phyloP scores from a whole-genome alignment of 2,888 invertebrate species.

The Tuta absoluta region DNA sequence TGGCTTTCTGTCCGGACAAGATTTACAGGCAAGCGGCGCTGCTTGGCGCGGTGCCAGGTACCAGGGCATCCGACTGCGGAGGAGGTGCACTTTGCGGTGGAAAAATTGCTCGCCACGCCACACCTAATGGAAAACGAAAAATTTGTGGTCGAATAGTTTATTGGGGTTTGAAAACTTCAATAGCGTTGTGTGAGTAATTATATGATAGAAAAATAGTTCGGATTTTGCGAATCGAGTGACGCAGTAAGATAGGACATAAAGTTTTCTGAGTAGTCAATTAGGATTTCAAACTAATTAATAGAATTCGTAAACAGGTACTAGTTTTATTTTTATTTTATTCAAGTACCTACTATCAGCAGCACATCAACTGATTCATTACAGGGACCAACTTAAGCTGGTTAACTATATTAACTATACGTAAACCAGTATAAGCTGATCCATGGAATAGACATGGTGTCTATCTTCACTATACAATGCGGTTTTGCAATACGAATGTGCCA shows the following conservation, averaged over 20 bases:
- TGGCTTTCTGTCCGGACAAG: conserved; percentile 37
- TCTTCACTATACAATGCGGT: not conserved
- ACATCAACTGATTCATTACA: no score
- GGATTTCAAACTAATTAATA: not conserved
- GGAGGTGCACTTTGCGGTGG: conserved; percentile 58
- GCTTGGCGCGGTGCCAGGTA: conserved; percentile 71
- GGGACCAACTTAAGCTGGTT: no score
- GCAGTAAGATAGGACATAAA: no score
- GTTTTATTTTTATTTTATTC: no score
- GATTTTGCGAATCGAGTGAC: no score
- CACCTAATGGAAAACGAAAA: conserved; percentile 41
- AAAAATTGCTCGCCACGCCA: conserved; percentile 61
- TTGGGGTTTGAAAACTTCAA: not conserved
- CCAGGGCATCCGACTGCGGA: conserved; percentile 53
- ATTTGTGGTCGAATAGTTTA: conserved; percentile 36
- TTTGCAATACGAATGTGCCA: not conserved
- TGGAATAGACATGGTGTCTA: no score
- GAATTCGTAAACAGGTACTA: not conserved
- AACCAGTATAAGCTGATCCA: no score
- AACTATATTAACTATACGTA: no score
- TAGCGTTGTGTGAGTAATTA: not conserved
- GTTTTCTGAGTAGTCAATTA: not conserved
- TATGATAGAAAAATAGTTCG: not conserved
- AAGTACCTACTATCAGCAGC: no score
- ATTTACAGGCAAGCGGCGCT: conserved; percentile 65